Percentiles rank a stretch among this genome's conserved stretches.
phyloP scores from a whole-genome alignment of 2,113 vertebrate genomes.

The Muntiacus muntjak region DNA sequence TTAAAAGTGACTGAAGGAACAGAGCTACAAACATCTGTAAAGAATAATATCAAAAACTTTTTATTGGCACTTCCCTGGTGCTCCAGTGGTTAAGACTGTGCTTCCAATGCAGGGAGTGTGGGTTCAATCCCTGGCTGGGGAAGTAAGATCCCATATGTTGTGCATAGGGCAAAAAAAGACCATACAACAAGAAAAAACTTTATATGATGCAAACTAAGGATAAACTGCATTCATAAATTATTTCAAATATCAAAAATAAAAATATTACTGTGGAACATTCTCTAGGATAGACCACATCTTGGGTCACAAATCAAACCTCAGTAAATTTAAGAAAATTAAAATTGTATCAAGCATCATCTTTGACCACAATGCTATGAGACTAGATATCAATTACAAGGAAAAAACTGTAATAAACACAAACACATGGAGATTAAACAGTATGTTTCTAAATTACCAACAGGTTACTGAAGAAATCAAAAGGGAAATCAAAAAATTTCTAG shows the following conservation, averaged over 20 bases:
- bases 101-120: not conserved
- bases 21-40: not conserved
- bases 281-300: not conserved
- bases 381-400: not conserved
- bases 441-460: not conserved
- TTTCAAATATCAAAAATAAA: constrained; percentile 7
- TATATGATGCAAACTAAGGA: not conserved
- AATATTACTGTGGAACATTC: not conserved
- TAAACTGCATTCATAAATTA: not conserved
- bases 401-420: not conserved
- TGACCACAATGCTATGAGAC: not conserved
- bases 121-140: not conserved
- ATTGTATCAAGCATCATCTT: not conserved
- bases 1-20: not conserved
- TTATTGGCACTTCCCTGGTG: not conserved
- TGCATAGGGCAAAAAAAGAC: not conserved
- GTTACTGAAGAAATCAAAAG: not conserved
- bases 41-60: not conserved
- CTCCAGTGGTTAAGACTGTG: not conserved
- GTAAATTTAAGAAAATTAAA: not conserved
- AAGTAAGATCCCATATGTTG: not conserved
- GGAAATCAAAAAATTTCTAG: not conserved
- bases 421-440: not conserved
- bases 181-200: not conserved
- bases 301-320: not conserved